phyloP scores from a whole-genome alignment of 2,888 invertebrate species.

The Stenurella melanura region DNA sequence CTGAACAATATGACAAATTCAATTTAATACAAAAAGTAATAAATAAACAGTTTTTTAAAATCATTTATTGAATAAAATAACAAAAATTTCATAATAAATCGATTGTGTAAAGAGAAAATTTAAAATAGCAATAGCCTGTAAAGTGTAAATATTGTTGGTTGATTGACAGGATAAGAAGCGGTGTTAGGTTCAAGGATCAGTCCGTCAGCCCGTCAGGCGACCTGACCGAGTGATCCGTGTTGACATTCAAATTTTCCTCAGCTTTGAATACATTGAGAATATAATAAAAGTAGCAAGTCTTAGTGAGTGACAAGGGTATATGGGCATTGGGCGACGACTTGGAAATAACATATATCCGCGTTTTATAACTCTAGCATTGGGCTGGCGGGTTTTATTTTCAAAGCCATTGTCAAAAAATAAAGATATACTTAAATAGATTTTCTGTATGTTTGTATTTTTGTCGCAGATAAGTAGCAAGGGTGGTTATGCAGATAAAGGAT shows the following conservation, averaged over 20 bases:
- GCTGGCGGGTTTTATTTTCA: slow-evolving; percentile 62
- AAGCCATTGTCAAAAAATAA: slow-evolving; percentile 61
- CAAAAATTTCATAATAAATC: slow-evolving; percentile 10
- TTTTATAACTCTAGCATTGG: slow-evolving; percentile 61
- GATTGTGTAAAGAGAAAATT: neutral
- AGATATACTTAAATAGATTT: slow-evolving; percentile 62
- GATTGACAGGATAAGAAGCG: slow-evolving; percentile 63
- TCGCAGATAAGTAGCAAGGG: slow-evolving; percentile 12
- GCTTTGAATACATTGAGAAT: slow-evolving; percentile 70
- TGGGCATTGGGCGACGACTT: slow-evolving; percentile 60
- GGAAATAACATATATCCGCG: slow-evolving; percentile 60
- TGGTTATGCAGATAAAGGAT: slow-evolving; percentile 22
- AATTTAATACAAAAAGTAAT: too few relatives aligned
- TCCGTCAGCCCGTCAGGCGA: slow-evolving; percentile 63
- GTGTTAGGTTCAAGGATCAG: slow-evolving; percentile 63
- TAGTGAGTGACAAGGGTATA: slow-evolving; percentile 65
- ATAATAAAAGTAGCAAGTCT: slow-evolving; percentile 67
- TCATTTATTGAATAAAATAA: too few relatives aligned
- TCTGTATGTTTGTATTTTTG: slow-evolving; percentile 34
- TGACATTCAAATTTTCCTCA: slow-evolving; percentile 74
- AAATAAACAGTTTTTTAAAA: too few relatives aligned
- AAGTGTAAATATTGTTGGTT: slow-evolving; percentile 43
- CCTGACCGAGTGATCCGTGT: slow-evolving; percentile 71
- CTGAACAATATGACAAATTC: too few relatives aligned
- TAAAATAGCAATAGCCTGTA: slow-evolving; percentile 9